Percentiles rank a stretch among this genome's conserved stretches.
phyloP scores from a whole-genome alignment of 64 coral and sea anemone species.

The Montipora cactus region DNA sequence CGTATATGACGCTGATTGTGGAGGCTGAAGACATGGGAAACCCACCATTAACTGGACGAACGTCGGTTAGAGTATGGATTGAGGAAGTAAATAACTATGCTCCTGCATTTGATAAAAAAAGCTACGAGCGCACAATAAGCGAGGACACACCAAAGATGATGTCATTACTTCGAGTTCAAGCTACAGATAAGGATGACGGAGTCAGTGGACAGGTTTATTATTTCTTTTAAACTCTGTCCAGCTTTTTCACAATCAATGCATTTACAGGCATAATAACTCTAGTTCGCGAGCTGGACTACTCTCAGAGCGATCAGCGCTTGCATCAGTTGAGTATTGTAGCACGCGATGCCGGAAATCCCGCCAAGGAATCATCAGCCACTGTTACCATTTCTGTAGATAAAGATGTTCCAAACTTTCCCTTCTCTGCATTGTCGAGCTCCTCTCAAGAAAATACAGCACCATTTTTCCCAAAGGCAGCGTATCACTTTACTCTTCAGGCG shows the following conservation, averaged over 20 bases:
- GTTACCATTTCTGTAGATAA: constrained; percentile 64
- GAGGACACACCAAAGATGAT: constrained; percentile 66
- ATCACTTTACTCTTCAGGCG: constrained; percentile 47
- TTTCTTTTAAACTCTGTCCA: constrained; percentile 32
- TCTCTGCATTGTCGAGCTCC: neutral
- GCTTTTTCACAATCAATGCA: constrained; percentile 79
- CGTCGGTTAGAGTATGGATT: constrained; percentile 53
- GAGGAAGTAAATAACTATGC: constrained; percentile 64
- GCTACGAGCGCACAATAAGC: constrained; percentile 61
- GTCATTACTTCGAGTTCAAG: constrained; percentile 52
- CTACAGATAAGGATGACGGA: constrained; percentile 67
- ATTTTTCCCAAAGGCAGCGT: constrained; percentile 52
- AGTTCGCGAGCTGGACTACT: constrained; percentile 76
- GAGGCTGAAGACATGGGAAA: constrained; percentile 73
- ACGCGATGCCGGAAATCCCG: constrained; percentile 64
- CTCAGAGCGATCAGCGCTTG: constrained; percentile 45
- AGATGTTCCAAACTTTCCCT: constrained; percentile 67
- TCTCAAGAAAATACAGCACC: constrained; percentile 33
- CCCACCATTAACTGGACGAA: constrained; percentile 31
- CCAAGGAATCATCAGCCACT: constrained; percentile 8
- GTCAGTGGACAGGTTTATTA: constrained; percentile 73
- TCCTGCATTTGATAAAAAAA: constrained; percentile 64
- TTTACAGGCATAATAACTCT: constrained; percentile 63
- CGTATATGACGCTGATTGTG: constrained; percentile 61
- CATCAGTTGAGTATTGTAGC: constrained; percentile 72